Conservation (phyloP, 35 echinoderm and acorn worm species). For the Diadema setosum region DNA sequence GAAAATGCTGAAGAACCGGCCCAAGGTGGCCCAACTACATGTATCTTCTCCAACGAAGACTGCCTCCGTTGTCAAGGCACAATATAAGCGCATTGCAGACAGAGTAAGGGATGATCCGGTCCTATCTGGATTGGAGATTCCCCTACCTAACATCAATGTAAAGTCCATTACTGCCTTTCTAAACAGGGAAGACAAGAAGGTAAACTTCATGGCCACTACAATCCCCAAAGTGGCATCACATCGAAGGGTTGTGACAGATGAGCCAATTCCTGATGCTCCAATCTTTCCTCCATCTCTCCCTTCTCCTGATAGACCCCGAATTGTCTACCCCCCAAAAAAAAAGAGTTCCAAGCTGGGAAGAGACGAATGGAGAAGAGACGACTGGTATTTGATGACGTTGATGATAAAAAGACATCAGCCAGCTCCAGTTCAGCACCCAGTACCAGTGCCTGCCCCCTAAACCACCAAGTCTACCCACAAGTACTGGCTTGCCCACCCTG, state of each 20-base stretch:
- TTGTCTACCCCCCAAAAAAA: not conserved
- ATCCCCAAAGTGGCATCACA: constrained; percentile 13
- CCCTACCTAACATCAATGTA: constrained; percentile 35
- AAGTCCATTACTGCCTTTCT: constrained; percentile 23
- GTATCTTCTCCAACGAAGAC: constrained; percentile 26
- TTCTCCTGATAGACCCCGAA: not conserved
- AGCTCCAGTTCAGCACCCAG: too few relatives aligned
- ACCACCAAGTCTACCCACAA: not conserved
- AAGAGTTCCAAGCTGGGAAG: not conserved
- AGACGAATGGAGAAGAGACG: constrained; percentile 37
- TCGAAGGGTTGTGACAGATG: not conserved
- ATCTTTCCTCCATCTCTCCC: constrained; percentile 24
- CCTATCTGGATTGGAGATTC: not conserved
- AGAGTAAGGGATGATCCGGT: constrained; percentile 28
- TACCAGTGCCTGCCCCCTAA: not conserved
- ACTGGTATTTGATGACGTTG: not conserved
- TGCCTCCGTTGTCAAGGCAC: not conserved
- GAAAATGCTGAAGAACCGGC: constrained; percentile 46
- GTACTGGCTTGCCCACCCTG: not conserved
- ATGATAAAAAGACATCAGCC: too few relatives aligned
- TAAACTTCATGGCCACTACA: constrained; percentile 26
- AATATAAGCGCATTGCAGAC: constrained; percentile 42
- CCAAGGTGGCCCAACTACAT: not conserved
- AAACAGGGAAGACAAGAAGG: constrained; percentile 12
- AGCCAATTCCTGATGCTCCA: constrained; percentile 15